Conservation (phyloP, 2,888 invertebrate genomes). For the Lucinisca nassula region DNA sequence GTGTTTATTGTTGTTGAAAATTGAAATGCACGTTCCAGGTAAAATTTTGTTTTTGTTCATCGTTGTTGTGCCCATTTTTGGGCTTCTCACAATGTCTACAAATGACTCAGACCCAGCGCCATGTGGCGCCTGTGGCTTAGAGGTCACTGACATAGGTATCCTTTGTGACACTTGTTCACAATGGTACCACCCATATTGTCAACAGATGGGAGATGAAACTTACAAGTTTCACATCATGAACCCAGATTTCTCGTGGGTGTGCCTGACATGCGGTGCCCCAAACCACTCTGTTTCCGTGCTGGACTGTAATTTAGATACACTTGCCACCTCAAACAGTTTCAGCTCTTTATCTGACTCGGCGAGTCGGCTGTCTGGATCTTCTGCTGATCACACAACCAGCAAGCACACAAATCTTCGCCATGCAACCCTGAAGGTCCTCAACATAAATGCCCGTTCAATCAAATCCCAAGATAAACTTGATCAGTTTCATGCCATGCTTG, state of each 20-base stretch:
- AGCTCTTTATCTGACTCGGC: not conserved
- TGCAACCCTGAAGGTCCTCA: conserved; percentile 11
- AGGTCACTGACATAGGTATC: not conserved
- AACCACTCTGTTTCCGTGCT: not conserved
- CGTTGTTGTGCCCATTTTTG: too few relatives aligned
- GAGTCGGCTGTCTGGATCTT: not conserved
- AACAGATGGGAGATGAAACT: not conserved
- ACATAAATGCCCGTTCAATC: not conserved
- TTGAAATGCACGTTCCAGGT: too few relatives aligned
- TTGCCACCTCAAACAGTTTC: not conserved
- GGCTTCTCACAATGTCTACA: too few relatives aligned
- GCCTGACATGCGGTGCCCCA: too few relatives aligned
- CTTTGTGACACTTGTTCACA: not conserved
- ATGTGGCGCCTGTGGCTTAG: too few relatives aligned
- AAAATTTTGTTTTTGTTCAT: too few relatives aligned
- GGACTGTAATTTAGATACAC: not conserved
- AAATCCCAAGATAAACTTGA: not conserved
- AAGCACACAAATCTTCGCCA: not conserved
- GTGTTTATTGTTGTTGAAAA: too few relatives aligned
- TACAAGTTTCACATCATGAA: not conserved
- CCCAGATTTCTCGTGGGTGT: not conserved
- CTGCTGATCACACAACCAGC: not conserved
- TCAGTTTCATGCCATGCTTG: not conserved
- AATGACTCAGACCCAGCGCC: too few relatives aligned
- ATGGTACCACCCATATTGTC: not conserved